These are phyloP conservation scores for Promerops cafer DNA, from an alignment of 2,113 vertebrate genomes.

Conservation along the genomic window DNA sequence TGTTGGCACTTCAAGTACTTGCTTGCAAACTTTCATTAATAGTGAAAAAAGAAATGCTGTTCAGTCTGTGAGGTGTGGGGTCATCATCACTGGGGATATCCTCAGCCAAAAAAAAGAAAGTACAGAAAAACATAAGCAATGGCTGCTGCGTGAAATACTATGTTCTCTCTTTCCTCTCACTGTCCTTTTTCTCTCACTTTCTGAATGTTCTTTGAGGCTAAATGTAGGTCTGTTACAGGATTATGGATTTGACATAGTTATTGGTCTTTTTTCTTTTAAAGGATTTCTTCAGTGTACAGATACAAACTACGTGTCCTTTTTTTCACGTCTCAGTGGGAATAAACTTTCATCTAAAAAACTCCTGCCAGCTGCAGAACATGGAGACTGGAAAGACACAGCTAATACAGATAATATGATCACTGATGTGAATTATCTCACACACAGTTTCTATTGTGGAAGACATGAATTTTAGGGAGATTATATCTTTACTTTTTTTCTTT, in stretches of 20 bases:
- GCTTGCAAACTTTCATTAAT: not conserved
- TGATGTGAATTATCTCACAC: not conserved
- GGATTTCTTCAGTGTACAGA: not conserved
- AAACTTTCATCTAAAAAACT: not conserved
- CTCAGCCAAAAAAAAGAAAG: not conserved
- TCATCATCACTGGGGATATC: not conserved
- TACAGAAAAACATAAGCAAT: not conserved
- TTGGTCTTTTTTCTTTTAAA: not conserved
- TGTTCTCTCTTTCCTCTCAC: not conserved
- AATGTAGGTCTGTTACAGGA: not conserved
- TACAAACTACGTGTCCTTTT: accelerated
- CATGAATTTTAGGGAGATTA: not conserved
- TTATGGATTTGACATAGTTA: not conserved
- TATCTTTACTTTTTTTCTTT: not conserved
- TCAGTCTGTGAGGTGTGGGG: not conserved
- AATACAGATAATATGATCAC: not conserved
- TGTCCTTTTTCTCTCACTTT: not conserved
- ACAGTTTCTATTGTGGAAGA: not conserved
- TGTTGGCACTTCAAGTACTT: not conserved
- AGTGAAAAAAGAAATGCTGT: not conserved
- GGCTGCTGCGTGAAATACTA: not conserved
- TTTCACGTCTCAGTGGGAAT: not conserved
- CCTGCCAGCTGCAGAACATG: not conserved
- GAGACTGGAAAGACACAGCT: not conserved
- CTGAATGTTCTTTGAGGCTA: not conserved